Conservation (phyloP, 2,888 invertebrate species). For the Polyploca ridens region DNA sequence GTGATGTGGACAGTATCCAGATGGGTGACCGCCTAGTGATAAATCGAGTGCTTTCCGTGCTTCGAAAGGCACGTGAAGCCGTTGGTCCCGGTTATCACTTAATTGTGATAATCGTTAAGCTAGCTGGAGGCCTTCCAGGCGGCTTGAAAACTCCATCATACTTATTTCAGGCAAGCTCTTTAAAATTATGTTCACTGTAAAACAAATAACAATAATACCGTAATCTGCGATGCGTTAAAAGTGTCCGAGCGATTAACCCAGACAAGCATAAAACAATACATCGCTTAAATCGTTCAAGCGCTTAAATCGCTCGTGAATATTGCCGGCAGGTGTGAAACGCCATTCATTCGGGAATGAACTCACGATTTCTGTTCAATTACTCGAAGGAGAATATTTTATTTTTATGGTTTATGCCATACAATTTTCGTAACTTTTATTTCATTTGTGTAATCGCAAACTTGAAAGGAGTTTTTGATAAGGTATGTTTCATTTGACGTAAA, state of each 20-base stretch:
- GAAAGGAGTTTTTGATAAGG: neutral
- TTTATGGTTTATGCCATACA: too few species aligned
- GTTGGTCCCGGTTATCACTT: too few species aligned
- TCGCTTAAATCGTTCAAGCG: neutral
- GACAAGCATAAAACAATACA: neutral
- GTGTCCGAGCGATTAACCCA: neutral
- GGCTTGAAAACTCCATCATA: too few species aligned
- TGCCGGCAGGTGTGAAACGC: neutral
- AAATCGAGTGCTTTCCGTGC: too few species aligned
- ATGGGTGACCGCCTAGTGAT: too few species aligned
- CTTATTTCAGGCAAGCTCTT: too few species aligned
- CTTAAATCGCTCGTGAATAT: conserved; percentile 8
- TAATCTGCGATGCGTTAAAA: neutral
- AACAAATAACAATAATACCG: neutral
- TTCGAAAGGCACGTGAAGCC: too few species aligned
- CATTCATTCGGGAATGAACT: neutral
- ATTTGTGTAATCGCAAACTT: neutral
- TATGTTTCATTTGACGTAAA: too few species aligned
- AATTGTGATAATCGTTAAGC: too few species aligned
- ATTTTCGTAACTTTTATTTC: neutral
- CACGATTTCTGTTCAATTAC: neutral
- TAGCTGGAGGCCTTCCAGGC: too few species aligned
- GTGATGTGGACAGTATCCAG: too few species aligned
- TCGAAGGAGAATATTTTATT: neutral
- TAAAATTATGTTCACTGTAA: neutral